These are phyloP conservation scores for Volucella bombylans DNA, from an alignment of 2,888 invertebrate genomes.

Conservation along the genomic window DNA sequence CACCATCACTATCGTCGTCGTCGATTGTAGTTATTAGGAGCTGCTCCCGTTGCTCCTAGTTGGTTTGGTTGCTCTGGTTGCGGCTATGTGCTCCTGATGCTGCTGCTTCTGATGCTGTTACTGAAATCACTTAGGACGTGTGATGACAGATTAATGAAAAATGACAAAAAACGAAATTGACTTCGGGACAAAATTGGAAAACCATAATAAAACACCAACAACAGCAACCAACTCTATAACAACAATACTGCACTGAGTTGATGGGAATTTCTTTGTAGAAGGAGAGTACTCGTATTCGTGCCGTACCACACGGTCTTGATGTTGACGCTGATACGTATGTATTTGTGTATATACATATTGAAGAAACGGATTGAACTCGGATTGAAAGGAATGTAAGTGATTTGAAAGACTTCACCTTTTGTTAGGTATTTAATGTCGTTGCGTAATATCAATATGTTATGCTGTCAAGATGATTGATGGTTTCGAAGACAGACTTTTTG, in stretches of 20 bases:
- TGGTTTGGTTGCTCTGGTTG: conserved; percentile 45
- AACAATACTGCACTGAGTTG: conserved; percentile 9
- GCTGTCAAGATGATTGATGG: conserved; percentile 61
- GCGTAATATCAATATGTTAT: conserved; percentile 41
- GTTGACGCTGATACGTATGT: not conserved
- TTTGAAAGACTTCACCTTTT: conserved; percentile 32
- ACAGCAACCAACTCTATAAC: not conserved
- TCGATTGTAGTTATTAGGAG: conserved; percentile 38
- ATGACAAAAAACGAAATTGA: conserved; percentile 76
- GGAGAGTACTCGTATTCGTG: no score
- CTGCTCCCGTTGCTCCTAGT: not conserved
- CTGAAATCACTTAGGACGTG: conserved; percentile 79
- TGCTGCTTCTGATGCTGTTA: conserved; percentile 44
- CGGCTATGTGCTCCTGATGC: conserved; percentile 22
- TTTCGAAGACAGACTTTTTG: conserved; percentile 3
- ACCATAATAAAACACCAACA: conserved; percentile 41
- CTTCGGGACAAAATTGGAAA: conserved; percentile 70
- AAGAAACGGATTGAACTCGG: conserved; percentile 45
- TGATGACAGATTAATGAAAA: conserved; percentile 81
- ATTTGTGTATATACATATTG: not conserved
- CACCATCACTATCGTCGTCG: no score
- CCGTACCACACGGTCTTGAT: conserved; percentile 17
- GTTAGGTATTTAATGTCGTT: conserved; percentile 36
- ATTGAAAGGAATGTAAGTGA: conserved; percentile 23
- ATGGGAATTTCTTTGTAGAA: conserved; percentile 57